phyloP scores from a whole-genome alignment of 2,888 invertebrate genomes.

The Brassicogethes aeneus region DNA sequence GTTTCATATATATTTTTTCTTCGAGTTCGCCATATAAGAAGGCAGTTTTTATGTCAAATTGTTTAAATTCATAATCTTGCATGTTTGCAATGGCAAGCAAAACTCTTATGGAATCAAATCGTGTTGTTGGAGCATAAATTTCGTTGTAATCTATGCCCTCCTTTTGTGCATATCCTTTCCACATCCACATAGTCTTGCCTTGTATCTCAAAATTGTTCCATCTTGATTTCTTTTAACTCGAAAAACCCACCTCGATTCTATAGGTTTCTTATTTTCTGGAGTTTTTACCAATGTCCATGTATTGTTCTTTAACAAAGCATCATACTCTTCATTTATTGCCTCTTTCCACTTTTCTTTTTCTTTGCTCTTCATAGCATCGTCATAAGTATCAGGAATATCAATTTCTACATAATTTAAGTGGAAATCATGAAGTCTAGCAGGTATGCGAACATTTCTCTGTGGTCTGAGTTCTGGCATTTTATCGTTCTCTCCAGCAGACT shows the following conservation, averaged over 20 bases:
- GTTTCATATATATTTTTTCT: conserved; percentile 3
- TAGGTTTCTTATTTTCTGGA: not conserved
- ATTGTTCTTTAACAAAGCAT: not conserved
- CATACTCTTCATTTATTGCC: not conserved
- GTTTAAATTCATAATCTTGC: too few species aligned
- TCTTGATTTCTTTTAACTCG: conserved; percentile 1
- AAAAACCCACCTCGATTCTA: conserved; percentile 5
- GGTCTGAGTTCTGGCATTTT: not conserved
- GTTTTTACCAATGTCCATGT: not conserved
- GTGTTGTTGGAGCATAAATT: conserved; percentile 4
- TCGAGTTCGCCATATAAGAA: conserved; percentile 9
- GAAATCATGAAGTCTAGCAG: not conserved
- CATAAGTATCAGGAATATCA: conserved; percentile 2
- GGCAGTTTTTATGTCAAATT: too few species aligned
- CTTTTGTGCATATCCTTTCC: conserved; percentile 5
- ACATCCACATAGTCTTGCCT: conserved; percentile 5
- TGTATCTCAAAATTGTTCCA: conserved; percentile 3
- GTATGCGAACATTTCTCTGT: not conserved
- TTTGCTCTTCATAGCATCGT: conserved; percentile 1
- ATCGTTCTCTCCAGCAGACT: too few species aligned
- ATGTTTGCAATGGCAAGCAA: conserved; percentile 3
- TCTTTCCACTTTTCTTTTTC: not conserved
- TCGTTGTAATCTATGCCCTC: conserved; percentile 5
- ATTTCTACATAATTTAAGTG: not conserved
- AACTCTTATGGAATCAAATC: conserved; percentile 6